Evolutionary conservation across 2,797 vertebrate genomes (phyloP), one percentile per base, ranked within the genome.

Genomic region (Bufotes viridis): DNA sequence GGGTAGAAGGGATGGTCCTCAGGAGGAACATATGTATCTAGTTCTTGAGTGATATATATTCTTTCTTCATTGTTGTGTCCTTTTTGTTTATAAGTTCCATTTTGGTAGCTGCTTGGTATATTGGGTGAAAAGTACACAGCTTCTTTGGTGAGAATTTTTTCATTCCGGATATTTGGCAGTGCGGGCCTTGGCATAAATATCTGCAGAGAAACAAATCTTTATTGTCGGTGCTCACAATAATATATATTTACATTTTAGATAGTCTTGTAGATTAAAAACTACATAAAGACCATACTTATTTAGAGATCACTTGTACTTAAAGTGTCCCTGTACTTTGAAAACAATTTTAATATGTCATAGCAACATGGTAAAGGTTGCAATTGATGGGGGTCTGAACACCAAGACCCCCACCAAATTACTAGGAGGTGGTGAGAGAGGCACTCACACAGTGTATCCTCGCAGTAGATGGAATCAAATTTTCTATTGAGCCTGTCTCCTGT

Each of bases 41-140:
- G 93, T 93, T 84, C 94, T 93, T 0, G 91, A 95, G 82, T 90
- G 92, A 88, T 93, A 34, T 65, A 85, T 49, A 67, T 91, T 90
- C 13, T 93, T 92, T 65, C 69, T 76, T 81, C 78, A 51, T 65
- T 26, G 18, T 26, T 69, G 29, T 65, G 58, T 7, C 13, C 55
- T 13, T 81, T 81, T 65, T 80, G 81, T 67, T 65, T 93, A 53
- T 91, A 83, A 65, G 90, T 89, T 1, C 34, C 78, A 34, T 89
- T 85, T 22, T 82, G 67, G 57, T 85, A 29, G 49, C 60, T 63
- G 65, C 55, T 90, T 24, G 91, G 91, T 74, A 93, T 92, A 24
- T 95, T 93, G 1, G 94, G 34, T 34, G 91, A 91, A 90, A 95
- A 88, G 91, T 92, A 93, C 49, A 91, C 90, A 13, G 93, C 90